Evolutionary conservation across 2,797 vertebrate genomes (phyloP).

Genomic region (Pangasius krempfi): DNA sequence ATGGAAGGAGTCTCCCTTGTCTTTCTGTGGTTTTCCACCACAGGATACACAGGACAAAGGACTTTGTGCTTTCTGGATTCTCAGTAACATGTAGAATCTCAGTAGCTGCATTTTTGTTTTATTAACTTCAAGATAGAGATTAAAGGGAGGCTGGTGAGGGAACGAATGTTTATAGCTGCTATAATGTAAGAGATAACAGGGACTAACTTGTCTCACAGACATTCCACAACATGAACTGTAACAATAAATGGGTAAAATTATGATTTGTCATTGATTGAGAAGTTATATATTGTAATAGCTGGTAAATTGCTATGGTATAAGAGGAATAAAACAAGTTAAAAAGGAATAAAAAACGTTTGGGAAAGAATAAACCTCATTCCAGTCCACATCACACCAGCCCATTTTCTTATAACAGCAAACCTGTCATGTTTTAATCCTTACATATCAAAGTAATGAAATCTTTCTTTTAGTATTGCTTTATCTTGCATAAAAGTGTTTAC

Average conservation of each 20-base stretch:
- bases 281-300: not conserved
- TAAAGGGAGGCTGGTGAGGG: not conserved
- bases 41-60: not conserved
- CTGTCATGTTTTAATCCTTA: not conserved
- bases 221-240: not conserved
- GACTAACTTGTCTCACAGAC: not conserved
- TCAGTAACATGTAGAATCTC: not conserved
- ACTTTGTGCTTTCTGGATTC: not conserved
- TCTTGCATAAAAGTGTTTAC: not conserved
- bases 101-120: not conserved
- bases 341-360: too few relatives aligned
- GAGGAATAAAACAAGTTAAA: not conserved
- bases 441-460: not conserved
- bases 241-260: not conserved
- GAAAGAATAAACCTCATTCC: not conserved
- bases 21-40: not conserved
- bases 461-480: not conserved
- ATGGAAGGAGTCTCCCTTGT: not conserved
- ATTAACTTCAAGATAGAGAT: not conserved
- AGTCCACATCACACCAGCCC: not conserved
- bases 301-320: not conserved
- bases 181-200: not conserved
- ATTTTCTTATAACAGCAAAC: not conserved
- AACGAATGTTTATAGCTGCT: not conserved
- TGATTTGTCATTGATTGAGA: not conserved